Evolutionary conservation across 23 tunicate species (phyloP), one percentile per base, ranked within the genome.

Genomic region (Ciona savignyi): DNA sequence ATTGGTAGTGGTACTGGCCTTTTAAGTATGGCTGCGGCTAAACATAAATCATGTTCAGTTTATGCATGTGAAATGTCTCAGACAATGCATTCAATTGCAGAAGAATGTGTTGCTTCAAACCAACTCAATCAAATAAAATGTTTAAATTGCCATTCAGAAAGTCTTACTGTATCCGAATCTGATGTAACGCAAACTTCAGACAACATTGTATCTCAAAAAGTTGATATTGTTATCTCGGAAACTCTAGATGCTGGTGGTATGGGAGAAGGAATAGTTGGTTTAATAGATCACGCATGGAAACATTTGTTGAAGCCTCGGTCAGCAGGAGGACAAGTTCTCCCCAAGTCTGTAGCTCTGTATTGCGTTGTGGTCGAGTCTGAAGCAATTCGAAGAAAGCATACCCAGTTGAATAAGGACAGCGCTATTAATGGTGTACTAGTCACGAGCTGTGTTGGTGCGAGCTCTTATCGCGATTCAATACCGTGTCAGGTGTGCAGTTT

Each of bases 1-100:
- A 84, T 91, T 76, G 97, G 97, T 4, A 73, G 82, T 23, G 97
- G 97, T 60, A 91, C 83, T 35, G 91, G 97, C 2, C 68, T 88
- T 42, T 66, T 85, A 49, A 77, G 87, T 35, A 77, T 88, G 96
- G 27, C 81, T 11, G 96, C 96, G 20, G 82, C 61, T 15, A 33
- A 51, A 67, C 35, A 75, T 76, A 73, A 73, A 19, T 70, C 80
- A 22, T 67, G 66, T n/a, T 63, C 51, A 56, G 91, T 84, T n/a
- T 32, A 62, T 65, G 85, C 86, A n/a, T 91, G 97, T 80, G 97
- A 91, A 84, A 67, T 72, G 72, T 84, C 85, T 1, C 25, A 75
- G 49, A 72, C 70, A 6, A 80, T 91, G 91, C 74, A 70, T 24
- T 60, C 26, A 30, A 56, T 91, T 31, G 91, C 84, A 20, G 30